Evolutionary conservation across 2,797 vertebrate species (phyloP).

Genomic region (Toxotes lorentzi): DNA sequence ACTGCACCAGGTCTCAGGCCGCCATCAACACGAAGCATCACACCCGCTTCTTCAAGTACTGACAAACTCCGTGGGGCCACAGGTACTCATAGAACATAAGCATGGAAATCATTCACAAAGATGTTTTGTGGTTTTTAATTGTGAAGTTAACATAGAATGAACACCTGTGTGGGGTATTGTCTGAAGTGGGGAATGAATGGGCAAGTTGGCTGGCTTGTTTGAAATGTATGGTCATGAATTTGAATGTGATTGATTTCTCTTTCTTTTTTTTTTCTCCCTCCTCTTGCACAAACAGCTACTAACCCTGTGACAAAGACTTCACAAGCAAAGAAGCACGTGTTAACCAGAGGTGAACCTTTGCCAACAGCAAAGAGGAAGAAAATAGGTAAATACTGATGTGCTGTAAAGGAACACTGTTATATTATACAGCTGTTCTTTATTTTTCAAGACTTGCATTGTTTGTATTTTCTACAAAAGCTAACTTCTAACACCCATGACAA

Average conservation of each 20-base stretch:
- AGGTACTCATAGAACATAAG: conserved; percentile 49
- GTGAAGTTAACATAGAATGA: background rate
- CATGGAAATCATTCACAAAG: no score
- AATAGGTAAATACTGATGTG: conserved; percentile 55
- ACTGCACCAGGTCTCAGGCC: conserved; percentile 34
- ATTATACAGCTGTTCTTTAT: background rate
- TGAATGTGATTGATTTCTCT: background rate
- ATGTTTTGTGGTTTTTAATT: background rate
- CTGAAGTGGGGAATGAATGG: background rate
- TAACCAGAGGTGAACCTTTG: conserved; percentile 50
- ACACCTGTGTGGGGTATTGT: background rate
- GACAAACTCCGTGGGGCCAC: conserved; percentile 42
- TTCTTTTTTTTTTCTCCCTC: background rate
- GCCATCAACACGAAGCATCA: conserved; percentile 15
- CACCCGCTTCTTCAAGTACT: conserved; percentile 7
- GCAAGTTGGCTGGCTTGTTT: background rate
- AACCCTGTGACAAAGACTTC: conserved; percentile 32
- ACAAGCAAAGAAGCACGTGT: conserved; percentile 54
- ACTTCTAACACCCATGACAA: no score
- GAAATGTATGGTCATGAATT: background rate
- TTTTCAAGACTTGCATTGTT: background rate
- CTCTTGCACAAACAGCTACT: conserved; percentile 28
- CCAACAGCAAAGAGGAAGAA: conserved; percentile 67
- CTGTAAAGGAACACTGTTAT: background rate
- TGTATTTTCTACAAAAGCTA: background rate